A percentile compares a stretch with the other conserved stretches of the same genome.
phyloP scores from a whole-genome alignment of 2,888 invertebrate species.

The Nudaria mundana region DNA sequence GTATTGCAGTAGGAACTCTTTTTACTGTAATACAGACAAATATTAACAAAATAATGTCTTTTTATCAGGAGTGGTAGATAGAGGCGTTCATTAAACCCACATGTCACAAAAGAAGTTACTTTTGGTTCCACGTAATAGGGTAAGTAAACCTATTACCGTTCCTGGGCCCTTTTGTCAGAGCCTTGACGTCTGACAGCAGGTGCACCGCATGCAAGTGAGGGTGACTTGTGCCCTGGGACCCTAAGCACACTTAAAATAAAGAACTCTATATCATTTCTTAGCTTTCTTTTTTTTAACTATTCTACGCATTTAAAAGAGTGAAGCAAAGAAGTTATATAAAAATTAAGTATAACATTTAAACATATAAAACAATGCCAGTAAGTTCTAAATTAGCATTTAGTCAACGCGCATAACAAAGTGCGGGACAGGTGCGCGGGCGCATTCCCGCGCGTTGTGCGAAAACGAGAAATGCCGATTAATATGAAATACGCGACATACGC shows the following conservation, averaged over 20 bases:
- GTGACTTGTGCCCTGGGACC: too few species aligned
- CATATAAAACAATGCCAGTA: conserved; percentile 42
- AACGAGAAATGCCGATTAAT: conserved; percentile 65
- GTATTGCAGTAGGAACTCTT: conserved; percentile 32
- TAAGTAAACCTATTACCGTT: too few species aligned
- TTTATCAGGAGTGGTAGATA: too few species aligned
- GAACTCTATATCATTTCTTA: too few species aligned
- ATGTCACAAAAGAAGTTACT: too few species aligned
- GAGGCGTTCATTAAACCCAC: too few species aligned
- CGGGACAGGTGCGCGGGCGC: conserved; percentile 63
- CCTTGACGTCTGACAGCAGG: too few species aligned
- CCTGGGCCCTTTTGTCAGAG: too few species aligned
- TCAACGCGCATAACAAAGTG: conserved; percentile 53
- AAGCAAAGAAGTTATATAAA: background rate
- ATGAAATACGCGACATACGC: conserved; percentile 60
- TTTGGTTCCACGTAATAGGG: too few species aligned
- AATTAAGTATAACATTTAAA: conserved; percentile 26
- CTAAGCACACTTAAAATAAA: too few species aligned
- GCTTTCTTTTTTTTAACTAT: background rate
- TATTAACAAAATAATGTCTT: background rate
- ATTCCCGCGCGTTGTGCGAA: conserved; percentile 60
- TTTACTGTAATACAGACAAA: conserved; percentile 29
- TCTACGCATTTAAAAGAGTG: background rate
- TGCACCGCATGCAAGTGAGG: too few species aligned
- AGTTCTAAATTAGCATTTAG: conserved; percentile 34